A percentile compares a stretch with the other conserved stretches of the same genome.
Evolutionary conservation across 2,888 invertebrate genomes (phyloP).

Genomic region (Deroplatys truncata): DNA sequence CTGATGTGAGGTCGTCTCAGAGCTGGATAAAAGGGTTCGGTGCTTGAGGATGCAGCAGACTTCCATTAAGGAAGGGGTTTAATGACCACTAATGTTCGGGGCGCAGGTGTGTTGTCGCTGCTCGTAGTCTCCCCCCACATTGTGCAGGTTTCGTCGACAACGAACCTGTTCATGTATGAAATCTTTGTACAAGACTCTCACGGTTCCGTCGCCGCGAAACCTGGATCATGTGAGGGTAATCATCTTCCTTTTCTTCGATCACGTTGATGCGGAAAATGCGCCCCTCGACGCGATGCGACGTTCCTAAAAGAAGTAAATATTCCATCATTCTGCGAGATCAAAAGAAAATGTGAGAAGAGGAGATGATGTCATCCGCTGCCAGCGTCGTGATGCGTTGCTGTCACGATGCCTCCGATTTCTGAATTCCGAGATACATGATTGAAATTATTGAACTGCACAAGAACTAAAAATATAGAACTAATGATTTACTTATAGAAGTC

Average conservation of each 20-base stretch:
- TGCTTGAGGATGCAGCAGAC: too few species aligned
- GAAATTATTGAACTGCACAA: too few species aligned
- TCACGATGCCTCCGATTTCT: too few species aligned
- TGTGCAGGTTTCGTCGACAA: slow-evolving; percentile 97
- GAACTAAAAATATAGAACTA: too few species aligned
- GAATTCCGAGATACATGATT: too few species aligned
- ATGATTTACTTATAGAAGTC: too few species aligned
- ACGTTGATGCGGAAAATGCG: too few species aligned
- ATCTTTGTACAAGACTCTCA: not conserved
- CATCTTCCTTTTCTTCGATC: not conserved
- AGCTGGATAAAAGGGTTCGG: not conserved
- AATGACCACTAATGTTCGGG: not conserved
- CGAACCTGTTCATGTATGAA: slow-evolving; percentile 58
- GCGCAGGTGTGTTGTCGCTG: not conserved
- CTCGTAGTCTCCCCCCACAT: slow-evolving; percentile 51
- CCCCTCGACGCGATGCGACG: too few species aligned
- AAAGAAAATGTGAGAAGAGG: too few species aligned
- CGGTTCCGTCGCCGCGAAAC: slow-evolving; percentile 27
- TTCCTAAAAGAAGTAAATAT: not conserved
- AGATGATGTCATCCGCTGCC: not conserved
- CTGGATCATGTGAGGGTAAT: slow-evolving; percentile 24
- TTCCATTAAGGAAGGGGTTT: not conserved
- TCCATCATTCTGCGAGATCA: not conserved
- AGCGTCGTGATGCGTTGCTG: too few species aligned
- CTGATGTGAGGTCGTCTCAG: too few species aligned